Conservation (phyloP, 2,113 vertebrate species). For the Lucifuga dentata region DNA sequence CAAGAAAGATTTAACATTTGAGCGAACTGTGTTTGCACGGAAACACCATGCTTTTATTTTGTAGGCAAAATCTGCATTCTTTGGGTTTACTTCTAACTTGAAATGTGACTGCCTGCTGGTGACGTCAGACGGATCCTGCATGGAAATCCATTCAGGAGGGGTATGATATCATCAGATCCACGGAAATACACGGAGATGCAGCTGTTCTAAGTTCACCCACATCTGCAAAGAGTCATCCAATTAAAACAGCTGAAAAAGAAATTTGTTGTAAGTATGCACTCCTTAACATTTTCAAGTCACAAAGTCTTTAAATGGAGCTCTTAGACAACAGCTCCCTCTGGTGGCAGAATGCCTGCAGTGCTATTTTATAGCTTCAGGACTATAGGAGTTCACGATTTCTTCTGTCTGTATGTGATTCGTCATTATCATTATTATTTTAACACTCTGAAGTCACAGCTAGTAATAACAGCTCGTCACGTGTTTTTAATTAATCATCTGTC, state of each 20-base stretch:
- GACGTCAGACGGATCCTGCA: slow-evolving; percentile 2
- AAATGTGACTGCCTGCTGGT: not conserved
- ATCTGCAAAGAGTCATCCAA: no score
- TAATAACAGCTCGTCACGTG: no score
- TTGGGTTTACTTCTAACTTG: not conserved
- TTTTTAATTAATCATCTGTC: no score
- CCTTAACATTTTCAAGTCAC: not conserved
- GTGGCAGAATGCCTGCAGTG: not conserved
- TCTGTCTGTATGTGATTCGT: no score
- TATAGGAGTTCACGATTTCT: no score
- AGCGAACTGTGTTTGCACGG: slow-evolving; percentile 8
- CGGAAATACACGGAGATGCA: not conserved
- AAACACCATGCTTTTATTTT: not conserved
- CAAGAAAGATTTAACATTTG: no score
- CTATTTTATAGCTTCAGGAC: no score
- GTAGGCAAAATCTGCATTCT: not conserved
- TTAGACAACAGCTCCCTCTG: not conserved
- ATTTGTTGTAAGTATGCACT: not conserved
- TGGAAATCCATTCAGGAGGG: not conserved
- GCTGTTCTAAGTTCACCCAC: no score
- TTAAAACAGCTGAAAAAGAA: not conserved
- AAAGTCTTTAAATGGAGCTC: no score
- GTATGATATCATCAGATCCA: not conserved
- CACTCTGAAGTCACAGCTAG: no score
- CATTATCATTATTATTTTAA: no score